A percentile compares a stretch with the other conserved stretches of the same genome.
phyloP scores from a whole-genome alignment of 2,888 invertebrate genomes.

The Noctuana brunneofusca region DNA sequence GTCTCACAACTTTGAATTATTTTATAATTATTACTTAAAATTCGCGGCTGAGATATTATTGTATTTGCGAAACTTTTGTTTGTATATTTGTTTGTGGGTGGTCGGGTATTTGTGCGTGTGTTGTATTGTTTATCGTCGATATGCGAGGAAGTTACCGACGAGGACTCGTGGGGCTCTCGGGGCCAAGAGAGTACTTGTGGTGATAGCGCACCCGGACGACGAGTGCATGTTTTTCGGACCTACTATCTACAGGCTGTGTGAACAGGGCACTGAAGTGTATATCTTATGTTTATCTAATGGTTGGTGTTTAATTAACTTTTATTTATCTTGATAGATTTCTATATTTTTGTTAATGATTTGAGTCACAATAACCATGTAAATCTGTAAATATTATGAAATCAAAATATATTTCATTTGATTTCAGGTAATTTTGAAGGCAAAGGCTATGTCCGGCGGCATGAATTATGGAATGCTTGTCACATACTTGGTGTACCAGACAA shows the following conservation, averaged over 20 bases:
- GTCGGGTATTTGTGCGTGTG: constrained; percentile 74
- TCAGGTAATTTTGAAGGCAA: constrained; percentile 86
- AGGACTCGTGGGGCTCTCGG: constrained; percentile 77
- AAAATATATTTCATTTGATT: constrained; percentile 34
- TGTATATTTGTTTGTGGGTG: constrained; percentile 81
- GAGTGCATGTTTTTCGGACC: constrained; percentile 99
- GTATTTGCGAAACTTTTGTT: constrained; percentile 68
- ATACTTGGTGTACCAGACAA: constrained; percentile 90
- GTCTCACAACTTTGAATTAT: constrained; percentile 55
- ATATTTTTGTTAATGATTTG: too few relatives aligned
- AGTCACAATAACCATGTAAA: too few relatives aligned
- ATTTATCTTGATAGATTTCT: too few relatives aligned
- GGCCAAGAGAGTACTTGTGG: constrained; percentile 87
- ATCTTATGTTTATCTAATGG: constrained; percentile 94
- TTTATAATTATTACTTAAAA: constrained; percentile 65
- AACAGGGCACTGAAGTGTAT: constrained; percentile 87
- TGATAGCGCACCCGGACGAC: constrained; percentile 98
- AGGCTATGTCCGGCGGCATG: constrained; percentile 86
- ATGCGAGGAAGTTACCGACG: constrained; percentile 73
- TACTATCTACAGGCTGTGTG: constrained; percentile 87
- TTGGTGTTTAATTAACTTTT: constrained; percentile 46
- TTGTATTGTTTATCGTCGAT: constrained; percentile 79
- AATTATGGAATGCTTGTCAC: constrained; percentile 91
- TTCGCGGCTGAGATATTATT: constrained; percentile 63
- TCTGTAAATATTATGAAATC: neutral